A percentile compares a stretch with the other conserved stretches of the same genome.
Evolutionary conservation across 1,140 invertebrate genomes (phyloP).

Genomic region (Phymorhynchus buccinoides): DNA sequence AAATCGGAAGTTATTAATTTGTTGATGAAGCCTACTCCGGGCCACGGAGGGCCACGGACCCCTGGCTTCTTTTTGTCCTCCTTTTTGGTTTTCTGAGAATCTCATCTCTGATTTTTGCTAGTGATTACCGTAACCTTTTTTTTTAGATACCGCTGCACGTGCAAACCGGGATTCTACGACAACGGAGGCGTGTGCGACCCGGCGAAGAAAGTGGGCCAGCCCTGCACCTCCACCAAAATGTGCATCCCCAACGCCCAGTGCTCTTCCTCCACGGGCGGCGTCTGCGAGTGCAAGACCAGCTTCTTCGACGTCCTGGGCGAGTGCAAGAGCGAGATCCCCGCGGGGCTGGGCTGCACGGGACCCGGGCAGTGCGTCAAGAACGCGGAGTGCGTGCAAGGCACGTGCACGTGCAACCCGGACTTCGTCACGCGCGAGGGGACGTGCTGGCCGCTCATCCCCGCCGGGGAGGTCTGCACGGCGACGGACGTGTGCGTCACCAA

Average conservation of each 20-base stretch:
- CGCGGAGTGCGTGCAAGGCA: slow-evolving; percentile 20
- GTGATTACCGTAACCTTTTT: too few species aligned
- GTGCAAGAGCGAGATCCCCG: slow-evolving; percentile 37
- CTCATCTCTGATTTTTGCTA: too few species aligned
- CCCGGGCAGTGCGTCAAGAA: slow-evolving; percentile 34
- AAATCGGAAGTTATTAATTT: too few species aligned
- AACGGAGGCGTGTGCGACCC: slow-evolving; percentile 34
- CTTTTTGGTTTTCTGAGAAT: too few species aligned
- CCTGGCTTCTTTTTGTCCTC: too few species aligned
- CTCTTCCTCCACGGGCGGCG: slow-evolving; percentile 37
- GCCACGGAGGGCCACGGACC: too few species aligned
- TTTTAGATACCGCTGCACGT: slow-evolving; percentile 27
- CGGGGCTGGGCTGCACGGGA: slow-evolving; percentile 17
- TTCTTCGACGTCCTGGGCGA: slow-evolving; percentile 30
- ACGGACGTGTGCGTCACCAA: slow-evolving; percentile 12
- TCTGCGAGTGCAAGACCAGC: slow-evolving; percentile 27
- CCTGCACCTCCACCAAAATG: slow-evolving; percentile 33
- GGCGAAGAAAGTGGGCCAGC: slow-evolving; percentile 26
- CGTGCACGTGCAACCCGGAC: slow-evolving; percentile 37
- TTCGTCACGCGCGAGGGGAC: not conserved
- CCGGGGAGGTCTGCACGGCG: not conserved
- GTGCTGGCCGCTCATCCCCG: not conserved
- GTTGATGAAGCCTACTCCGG: too few species aligned
- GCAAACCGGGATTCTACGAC: slow-evolving; percentile 30
- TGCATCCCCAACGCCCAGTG: slow-evolving; percentile 41